Conservation (phyloP, 2,797 vertebrate species). For the Adelosebastes latens region DNA sequence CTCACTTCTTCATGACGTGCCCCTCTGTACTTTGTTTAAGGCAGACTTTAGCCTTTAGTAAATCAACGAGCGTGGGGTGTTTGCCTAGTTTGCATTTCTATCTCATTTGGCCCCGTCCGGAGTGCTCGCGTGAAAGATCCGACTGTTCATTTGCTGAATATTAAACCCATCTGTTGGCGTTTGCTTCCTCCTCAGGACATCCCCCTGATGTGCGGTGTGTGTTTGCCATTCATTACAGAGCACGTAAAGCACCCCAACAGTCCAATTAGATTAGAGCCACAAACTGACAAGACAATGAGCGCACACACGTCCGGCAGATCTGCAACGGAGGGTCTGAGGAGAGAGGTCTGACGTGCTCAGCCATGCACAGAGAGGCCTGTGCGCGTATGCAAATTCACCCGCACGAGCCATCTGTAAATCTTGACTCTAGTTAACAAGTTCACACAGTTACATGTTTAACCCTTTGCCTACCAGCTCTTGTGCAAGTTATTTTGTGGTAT, state of each 20-base stretch:
- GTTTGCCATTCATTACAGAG: constrained; percentile 72
- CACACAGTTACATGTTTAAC: constrained; percentile 13
- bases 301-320: constrained; percentile 32
- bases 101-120: constrained; percentile 40
- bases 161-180: constrained; percentile 81
- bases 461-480: not conserved
- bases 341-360: constrained; percentile 16
- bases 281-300: constrained; percentile 54
- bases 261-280: constrained; percentile 72
- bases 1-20: not conserved
- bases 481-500: not conserved
- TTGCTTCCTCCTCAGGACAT: constrained; percentile 71
- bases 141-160: constrained; percentile 68
- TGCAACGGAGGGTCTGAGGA: constrained; percentile 1
- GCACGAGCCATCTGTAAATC: constrained; percentile 43
- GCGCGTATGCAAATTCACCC: constrained; percentile 45
- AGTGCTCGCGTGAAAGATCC: constrained; percentile 56
- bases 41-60: not conserved
- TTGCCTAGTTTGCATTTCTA: constrained; percentile 63
- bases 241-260: constrained; percentile 61
- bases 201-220: constrained; percentile 56
- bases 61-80: not conserved
- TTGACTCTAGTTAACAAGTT: constrained; percentile 32
- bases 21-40: constrained; percentile 13
- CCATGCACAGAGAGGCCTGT: constrained; percentile 14